Evolutionary conservation across 1,140 invertebrate species (phyloP), one percentile per base, ranked within the genome.

Genomic region (Apis mellifera): DNA sequence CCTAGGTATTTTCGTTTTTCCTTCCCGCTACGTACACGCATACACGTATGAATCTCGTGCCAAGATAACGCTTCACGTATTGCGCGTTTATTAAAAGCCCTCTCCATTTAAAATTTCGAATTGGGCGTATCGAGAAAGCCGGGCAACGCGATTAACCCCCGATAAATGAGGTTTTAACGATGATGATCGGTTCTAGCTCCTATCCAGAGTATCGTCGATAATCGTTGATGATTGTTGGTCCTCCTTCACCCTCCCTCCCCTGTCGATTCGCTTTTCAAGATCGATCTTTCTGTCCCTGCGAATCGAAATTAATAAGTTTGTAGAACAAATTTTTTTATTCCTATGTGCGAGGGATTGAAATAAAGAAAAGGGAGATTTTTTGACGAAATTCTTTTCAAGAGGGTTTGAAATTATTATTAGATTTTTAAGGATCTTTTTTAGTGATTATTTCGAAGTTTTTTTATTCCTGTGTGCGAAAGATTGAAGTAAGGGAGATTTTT

Each of bases 61-160:
- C 72, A 82, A 82, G 79, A 82, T 76, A 48, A 76, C 79, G 64
- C 79, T 54, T 82, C 69, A 82, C 76, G 69, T n/a, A 82, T 82
- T 76, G 57, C 79, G 55, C 79, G 72, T 82, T n/a, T 82, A 82
- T 76, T 76, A 82, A 82, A 82, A 64, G 55, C 64, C 55, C 70
- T 52, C 73, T 52, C 73, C 54, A 54, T 73, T 82, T 82, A 76
- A 82, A 82, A 82, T 76, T 68, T 59, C 73, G 64, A 32, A 82
- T 82, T 82, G 64, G 64, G 52, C 76, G 68, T 60, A 69, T 82
- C 79, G 79, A 82, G 69, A 82, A 82, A 82, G 73, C 73, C 54
- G 64, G 69, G n/a, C 4, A 23, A 82, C 32, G 64, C 73, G 73
- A 76, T 82, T 65, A 75, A 21, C 79, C 13, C 19, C n/a, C 23